These are phyloP conservation scores for Gymnothorax javanicus DNA, from an alignment of 2,797 vertebrate species.

Conservation along the genomic window DNA sequence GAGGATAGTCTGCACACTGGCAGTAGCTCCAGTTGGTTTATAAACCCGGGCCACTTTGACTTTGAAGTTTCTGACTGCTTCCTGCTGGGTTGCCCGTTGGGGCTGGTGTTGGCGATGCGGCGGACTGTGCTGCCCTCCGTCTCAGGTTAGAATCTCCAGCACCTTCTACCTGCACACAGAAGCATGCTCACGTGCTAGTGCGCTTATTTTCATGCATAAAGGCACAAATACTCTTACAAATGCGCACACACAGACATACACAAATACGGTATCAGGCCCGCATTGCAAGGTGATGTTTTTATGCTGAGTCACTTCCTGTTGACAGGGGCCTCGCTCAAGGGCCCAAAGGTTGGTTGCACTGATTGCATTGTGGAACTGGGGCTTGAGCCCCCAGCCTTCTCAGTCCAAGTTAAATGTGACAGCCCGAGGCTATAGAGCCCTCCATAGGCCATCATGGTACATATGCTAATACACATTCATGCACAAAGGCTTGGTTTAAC, in stretches of 20 bases:
- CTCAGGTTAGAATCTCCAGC: not conserved
- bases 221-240: not conserved
- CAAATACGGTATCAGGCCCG: not conserved
- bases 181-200: not conserved
- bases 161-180: constrained; percentile 4
- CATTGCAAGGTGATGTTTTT: not conserved
- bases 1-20: constrained; percentile 3
- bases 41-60: constrained; percentile 79
- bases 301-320: not conserved
- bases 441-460: no score
- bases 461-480: no score
- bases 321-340: no score
- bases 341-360: no score
- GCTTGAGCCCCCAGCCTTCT: no score
- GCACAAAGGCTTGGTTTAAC: no score
- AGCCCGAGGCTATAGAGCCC: no score
- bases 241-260: not conserved
- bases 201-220: not conserved
- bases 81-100: constrained; percentile 93
- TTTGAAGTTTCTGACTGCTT: constrained; percentile 96
- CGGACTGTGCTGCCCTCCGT: constrained; percentile 83
- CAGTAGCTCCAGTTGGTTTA: constrained; percentile 1
- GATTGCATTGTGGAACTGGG: no score
- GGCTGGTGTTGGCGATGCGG: constrained; percentile 93
- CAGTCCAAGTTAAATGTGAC: no score